Evolutionary conservation across 2,797 vertebrate species (phyloP).

Genomic region (Pangasius mekongensis): DNA sequence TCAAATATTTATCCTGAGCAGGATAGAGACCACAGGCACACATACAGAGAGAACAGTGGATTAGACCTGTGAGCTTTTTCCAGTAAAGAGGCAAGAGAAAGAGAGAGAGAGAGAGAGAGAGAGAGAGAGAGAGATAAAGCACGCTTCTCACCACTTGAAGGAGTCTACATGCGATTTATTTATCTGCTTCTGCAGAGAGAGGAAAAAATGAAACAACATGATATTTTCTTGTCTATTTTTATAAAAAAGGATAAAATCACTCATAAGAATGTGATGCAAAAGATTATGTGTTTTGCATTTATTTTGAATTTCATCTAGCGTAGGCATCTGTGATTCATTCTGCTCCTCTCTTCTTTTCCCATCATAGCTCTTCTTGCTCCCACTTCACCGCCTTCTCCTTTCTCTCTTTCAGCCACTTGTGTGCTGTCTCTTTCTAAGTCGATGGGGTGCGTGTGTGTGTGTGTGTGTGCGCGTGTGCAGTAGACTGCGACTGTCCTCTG

Average conservation of each 20-base stretch:
- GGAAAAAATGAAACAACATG: neutral
- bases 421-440: constrained; percentile 5
- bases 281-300: constrained; percentile 17
- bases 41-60: constrained; percentile 55
- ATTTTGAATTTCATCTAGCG: constrained; percentile 30
- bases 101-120: constrained; percentile 14
- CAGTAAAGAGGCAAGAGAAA: neutral
- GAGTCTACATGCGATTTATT: constrained; percentile 13
- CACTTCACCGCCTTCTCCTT: constrained; percentile 31
- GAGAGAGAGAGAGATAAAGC: neutral
- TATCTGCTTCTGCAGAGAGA: constrained; percentile 9
- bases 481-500: constrained; percentile 79
- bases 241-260: constrained; percentile 24
- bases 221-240: constrained; percentile 33
- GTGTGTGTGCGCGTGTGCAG: constrained; percentile 67
- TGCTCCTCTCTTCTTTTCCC: constrained; percentile 20
- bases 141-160: neutral
- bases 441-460: constrained; percentile 34
- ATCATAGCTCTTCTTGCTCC: constrained; percentile 38
- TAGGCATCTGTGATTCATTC: constrained; percentile 19
- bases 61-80: constrained; percentile 54
- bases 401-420: constrained; percentile 16
- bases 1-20: constrained; percentile 64
- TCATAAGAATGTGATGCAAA: constrained; percentile 18
- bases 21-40: constrained; percentile 55